These are phyloP conservation scores for Platyrinchus mystaceus DNA, from an alignment of 2,797 vertebrate genomes.

Conservation along the genomic window DNA sequence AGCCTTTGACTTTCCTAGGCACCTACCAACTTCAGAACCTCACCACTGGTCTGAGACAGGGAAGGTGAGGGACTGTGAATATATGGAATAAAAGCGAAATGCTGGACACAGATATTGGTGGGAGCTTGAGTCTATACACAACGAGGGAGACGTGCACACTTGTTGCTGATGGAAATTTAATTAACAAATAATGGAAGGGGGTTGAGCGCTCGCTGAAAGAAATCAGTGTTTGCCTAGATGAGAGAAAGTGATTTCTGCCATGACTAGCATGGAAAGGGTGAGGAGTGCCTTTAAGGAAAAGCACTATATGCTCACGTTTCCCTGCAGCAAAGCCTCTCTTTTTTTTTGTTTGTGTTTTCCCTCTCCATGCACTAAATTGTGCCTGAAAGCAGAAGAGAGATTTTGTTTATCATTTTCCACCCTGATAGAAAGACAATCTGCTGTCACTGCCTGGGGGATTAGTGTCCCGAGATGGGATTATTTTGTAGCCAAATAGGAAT, in stretches of 20 bases:
- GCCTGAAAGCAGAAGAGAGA: not conserved
- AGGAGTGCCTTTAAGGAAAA: not conserved
- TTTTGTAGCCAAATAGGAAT: constrained; percentile 49
- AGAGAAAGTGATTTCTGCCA: not conserved
- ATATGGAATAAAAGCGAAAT: constrained; percentile 50
- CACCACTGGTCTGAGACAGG: not conserved
- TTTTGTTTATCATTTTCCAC: constrained; percentile 48
- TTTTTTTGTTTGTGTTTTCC: not conserved
- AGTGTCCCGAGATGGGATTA: constrained; percentile 66
- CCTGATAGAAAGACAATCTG: constrained; percentile 44
- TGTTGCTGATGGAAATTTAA: not conserved
- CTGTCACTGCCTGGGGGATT: constrained; percentile 57
- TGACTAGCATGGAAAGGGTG: not conserved
- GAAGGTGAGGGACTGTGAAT: not conserved
- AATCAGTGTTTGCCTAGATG: not conserved
- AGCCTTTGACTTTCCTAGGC: not conserved
- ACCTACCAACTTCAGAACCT: not conserved
- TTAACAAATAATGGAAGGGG: constrained; percentile 15
- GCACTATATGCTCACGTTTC: rapidly evolving
- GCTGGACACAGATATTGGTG: not conserved
- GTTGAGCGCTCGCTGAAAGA: not conserved
- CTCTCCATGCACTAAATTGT: not conserved
- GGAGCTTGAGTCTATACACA: not conserved
- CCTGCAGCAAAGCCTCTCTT: not conserved
- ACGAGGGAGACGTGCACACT: not conserved